Evolutionary conservation across 2,113 vertebrate species (phyloP).

Genomic region (Clarias macrocephalus): DNA sequence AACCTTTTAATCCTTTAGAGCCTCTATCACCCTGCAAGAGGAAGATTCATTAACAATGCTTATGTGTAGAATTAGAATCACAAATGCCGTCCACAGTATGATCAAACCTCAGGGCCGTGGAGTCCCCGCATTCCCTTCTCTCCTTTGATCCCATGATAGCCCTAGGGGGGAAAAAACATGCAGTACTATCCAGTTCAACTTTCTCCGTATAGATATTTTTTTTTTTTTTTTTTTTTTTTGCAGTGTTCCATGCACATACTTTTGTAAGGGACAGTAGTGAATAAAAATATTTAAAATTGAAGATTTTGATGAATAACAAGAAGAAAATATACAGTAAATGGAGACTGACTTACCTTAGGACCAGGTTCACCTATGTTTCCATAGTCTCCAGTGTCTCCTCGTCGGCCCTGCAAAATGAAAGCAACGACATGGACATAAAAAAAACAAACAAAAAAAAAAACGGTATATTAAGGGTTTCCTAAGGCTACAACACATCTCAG

Average conservation of each 20-base stretch:
- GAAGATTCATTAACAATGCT: slow-evolving; percentile 43
- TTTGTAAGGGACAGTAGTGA: not conserved
- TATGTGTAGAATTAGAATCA: slow-evolving; percentile 20
- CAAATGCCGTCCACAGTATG: slow-evolving; percentile 10
- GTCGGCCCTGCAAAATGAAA: slow-evolving; percentile 60
- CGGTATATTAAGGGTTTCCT: too few species aligned
- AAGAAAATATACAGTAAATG: too few species aligned
- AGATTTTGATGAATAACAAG: not conserved
- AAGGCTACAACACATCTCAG: too few species aligned
- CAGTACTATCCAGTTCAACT: not conserved
- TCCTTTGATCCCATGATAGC: slow-evolving; percentile 67
- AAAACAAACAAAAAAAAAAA: too few species aligned
- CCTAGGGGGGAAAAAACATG: slow-evolving; percentile 60
- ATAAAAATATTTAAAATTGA: not conserved
- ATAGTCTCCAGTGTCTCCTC: slow-evolving; percentile 63
- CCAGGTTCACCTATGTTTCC: slow-evolving; percentile 68
- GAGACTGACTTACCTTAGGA: slow-evolving; percentile 57
- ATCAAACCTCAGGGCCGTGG: slow-evolving; percentile 63
- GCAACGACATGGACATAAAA: not conserved
- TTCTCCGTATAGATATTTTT: not conserved
- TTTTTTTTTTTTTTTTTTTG: not conserved
- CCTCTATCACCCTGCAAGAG: slow-evolving; percentile 70
- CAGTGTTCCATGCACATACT: too few species aligned
- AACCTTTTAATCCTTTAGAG: slow-evolving; percentile 74
- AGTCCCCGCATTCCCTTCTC: slow-evolving; percentile 73